phyloP scores from a whole-genome alignment of 2,797 vertebrate genomes.

The Myoxocephalus aenaeus region DNA sequence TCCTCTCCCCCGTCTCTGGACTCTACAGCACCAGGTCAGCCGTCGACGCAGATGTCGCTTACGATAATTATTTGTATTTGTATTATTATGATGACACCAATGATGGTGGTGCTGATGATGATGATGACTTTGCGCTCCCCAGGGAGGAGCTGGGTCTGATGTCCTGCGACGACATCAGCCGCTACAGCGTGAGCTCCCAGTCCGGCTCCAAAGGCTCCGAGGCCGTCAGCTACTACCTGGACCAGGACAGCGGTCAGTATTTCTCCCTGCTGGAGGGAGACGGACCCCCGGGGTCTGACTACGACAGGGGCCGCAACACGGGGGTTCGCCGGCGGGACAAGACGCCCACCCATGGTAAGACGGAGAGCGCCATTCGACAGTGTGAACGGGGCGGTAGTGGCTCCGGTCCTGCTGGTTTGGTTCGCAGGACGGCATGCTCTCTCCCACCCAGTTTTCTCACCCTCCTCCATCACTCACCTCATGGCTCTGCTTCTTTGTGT shows the following conservation, averaged over 20 bases:
- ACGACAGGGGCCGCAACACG: constrained; percentile 86
- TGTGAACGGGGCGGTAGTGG: constrained; percentile 10
- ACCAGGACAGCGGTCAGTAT: constrained; percentile 91
- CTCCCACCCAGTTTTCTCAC: constrained; percentile 33
- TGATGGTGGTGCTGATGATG: constrained; percentile 15
- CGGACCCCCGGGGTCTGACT: constrained; percentile 83
- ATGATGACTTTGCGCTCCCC: constrained; percentile 37
- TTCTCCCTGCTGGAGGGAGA: constrained; percentile 92
- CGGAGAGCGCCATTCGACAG: neutral
- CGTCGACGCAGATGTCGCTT: constrained; percentile 25
- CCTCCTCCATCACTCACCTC: constrained; percentile 55
- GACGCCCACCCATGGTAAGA: constrained; percentile 91
- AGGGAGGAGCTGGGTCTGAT: constrained; percentile 91
- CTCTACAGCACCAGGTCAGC: constrained; percentile 89
- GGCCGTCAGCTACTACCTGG: constrained; percentile 90
- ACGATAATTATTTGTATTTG: constrained; percentile 29
- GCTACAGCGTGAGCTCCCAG: constrained; percentile 88
- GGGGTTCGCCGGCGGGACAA: constrained; percentile 91
- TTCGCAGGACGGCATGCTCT: constrained; percentile 31
- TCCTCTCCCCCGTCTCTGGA: constrained; percentile 90
- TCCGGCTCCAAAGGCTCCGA: constrained; percentile 89
- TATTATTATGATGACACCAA: constrained; percentile 12
- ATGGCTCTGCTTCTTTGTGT: constrained; percentile 60
- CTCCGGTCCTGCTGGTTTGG: neutral
- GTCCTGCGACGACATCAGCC: constrained; percentile 93